Evolutionary conservation across 37 sponge, comb jelly and placozoan species (phyloP).

Genomic region (Aplysina aerophoba): DNA sequence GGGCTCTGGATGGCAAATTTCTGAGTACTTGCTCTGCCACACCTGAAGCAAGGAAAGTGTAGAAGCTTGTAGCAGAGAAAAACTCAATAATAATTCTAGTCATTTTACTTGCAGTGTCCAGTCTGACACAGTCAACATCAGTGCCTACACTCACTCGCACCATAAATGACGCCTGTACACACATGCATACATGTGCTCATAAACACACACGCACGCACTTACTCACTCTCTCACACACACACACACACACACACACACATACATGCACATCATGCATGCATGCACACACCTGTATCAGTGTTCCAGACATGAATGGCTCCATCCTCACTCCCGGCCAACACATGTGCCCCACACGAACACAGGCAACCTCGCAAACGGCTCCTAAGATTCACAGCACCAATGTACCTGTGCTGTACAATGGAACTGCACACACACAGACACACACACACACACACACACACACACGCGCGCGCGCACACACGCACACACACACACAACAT

Average conservation of each 20-base stretch:
- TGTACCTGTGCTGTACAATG: background rate
- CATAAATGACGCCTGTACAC: too few species aligned
- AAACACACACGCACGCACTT: too few species aligned
- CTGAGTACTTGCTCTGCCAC: background rate
- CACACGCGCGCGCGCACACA: background rate
- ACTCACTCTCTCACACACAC: too few species aligned
- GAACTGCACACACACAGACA: background rate
- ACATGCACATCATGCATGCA: background rate
- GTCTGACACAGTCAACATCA: too few species aligned
- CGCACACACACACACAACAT: background rate
- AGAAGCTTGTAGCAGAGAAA: background rate
- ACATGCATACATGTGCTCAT: too few species aligned
- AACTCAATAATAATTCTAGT: background rate
- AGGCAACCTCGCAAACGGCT: background rate
- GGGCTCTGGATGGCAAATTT: background rate
- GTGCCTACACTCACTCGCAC: too few species aligned
- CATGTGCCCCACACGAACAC: constrained; percentile 22
- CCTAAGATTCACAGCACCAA: background rate
- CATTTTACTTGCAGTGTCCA: too few species aligned
- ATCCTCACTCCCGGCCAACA: background rate
- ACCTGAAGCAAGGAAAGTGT: background rate
- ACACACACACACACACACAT: background rate
- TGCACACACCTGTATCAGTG: constrained; percentile 28
- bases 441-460: background rate
- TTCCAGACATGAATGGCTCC: constrained; percentile 10